Conservation (phyloP, 1,140 invertebrate genomes). For the Cherax destructor region DNA sequence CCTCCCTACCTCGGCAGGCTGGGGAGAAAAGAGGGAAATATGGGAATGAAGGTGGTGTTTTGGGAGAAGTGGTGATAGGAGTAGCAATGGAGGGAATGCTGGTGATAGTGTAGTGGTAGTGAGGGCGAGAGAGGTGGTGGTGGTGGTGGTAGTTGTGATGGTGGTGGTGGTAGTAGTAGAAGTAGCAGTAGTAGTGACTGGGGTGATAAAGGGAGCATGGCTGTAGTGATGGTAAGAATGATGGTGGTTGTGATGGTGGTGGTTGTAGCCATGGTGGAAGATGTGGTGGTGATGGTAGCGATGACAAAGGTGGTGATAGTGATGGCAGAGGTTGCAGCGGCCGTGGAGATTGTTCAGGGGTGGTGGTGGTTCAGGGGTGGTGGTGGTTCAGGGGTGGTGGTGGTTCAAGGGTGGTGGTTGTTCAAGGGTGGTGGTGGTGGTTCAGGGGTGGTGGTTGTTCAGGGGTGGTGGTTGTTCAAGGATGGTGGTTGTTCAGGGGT, state of each 20-base stretch:
- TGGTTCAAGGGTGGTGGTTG: not conserved
- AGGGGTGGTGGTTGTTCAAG: no score
- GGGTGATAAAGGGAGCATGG: no score
- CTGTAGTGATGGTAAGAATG: not conserved
- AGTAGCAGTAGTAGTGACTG: no score
- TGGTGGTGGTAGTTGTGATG: not conserved
- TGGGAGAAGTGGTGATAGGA: no score
- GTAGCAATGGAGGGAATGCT: no score
- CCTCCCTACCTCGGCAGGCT: not conserved
- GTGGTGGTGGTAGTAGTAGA: no score
- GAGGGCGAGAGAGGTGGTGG: not conserved
- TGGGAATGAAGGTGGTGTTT: not conserved
- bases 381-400: not conserved
- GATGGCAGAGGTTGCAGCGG: not conserved
- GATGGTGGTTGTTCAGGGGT: not conserved
- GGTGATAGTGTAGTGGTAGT: no score
- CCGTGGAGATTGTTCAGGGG: no score
- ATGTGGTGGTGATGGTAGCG: no score
- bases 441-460: not conserved
- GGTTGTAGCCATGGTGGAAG: no score
- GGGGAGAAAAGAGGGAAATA: not conserved
- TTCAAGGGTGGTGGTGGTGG: no score
- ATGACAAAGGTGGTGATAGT: not conserved
- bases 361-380: constrained; percentile 13
- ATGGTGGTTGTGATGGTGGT: not conserved